Percentiles rank a stretch among this genome's conserved stretches.
phyloP scores from a whole-genome alignment of 2,888 invertebrate genomes.

The Rhamnusium bicolor region DNA sequence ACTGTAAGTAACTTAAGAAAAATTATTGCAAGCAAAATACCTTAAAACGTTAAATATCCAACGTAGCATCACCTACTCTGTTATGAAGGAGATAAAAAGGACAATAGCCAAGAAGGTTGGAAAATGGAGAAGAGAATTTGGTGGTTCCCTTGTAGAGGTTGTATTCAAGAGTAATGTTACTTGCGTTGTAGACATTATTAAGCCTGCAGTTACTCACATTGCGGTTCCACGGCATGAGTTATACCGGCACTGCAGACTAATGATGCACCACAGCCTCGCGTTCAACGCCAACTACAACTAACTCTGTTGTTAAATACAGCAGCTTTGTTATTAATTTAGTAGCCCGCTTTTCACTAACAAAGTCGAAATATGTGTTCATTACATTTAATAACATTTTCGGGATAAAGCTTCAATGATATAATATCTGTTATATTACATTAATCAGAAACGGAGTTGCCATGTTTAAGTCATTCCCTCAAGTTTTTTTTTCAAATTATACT shows the following conservation, averaged over 20 bases:
- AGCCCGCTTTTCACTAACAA: slow-evolving; percentile 54
- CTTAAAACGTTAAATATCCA: background rate
- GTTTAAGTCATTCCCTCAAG: too few species aligned
- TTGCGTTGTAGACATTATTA: slow-evolving; percentile 67
- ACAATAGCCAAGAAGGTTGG: slow-evolving; percentile 43
- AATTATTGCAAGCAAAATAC: background rate
- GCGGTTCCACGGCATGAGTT: slow-evolving; percentile 67
- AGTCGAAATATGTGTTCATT: slow-evolving; percentile 42
- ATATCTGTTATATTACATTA: too few species aligned
- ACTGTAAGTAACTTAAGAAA: too few species aligned
- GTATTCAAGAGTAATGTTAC: slow-evolving; percentile 55
- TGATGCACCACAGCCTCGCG: slow-evolving; percentile 65
- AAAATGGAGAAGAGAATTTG: slow-evolving; percentile 44
- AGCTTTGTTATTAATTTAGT: slow-evolving; percentile 61
- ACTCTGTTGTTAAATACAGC: slow-evolving; percentile 62
- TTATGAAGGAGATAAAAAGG: slow-evolving; percentile 42
- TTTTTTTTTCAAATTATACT: too few species aligned
- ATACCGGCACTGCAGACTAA: slow-evolving; percentile 65
- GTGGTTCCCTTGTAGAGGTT: slow-evolving; percentile 43
- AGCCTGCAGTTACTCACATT: slow-evolving; percentile 69
- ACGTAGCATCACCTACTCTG: background rate
- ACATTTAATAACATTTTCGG: slow-evolving; percentile 27
- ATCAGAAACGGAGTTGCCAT: too few species aligned
- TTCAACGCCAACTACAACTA: slow-evolving; percentile 60
- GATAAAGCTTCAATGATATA: background rate